These are phyloP conservation scores for Fissipunctia ypsillon DNA, from an alignment of 2,888 invertebrate genomes.

Conservation along the genomic window DNA sequence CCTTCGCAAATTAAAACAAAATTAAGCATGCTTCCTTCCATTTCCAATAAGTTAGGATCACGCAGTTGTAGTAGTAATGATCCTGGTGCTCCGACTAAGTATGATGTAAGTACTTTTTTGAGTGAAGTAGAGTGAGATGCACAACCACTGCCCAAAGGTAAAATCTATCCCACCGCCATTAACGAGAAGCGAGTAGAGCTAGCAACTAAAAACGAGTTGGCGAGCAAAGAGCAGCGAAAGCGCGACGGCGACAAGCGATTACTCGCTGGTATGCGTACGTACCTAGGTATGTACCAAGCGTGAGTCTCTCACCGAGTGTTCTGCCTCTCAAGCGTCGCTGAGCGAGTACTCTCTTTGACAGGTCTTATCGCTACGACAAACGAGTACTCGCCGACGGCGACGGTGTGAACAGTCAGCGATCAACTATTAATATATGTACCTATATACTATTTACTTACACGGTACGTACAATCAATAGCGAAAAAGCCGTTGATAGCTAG, in stretches of 20 bases:
- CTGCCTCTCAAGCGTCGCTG: no score
- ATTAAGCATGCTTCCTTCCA: not conserved
- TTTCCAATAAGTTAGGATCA: not conserved
- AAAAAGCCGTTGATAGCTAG: no score
- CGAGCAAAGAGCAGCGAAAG: not conserved
- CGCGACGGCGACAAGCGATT: not conserved
- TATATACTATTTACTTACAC: no score
- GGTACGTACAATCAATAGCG: no score
- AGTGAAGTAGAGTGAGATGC: not conserved
- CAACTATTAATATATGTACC: no score
- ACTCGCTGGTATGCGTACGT: not conserved
- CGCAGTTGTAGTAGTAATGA: not conserved
- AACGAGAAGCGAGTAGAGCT: not conserved
- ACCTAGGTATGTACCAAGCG: no score
- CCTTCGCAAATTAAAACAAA: not conserved
- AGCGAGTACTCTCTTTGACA: no score
- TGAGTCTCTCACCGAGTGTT: no score
- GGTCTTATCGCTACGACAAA: no score
- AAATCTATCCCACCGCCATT: not conserved
- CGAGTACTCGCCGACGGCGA: no score
- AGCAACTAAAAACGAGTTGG: not conserved
- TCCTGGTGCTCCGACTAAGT: slow-evolving; percentile 63
- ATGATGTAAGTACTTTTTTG: slow-evolving; percentile 68
- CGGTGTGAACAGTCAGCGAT: no score
- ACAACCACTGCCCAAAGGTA: not conserved